A percentile compares a stretch with the other conserved stretches of the same genome.
Conservation (phyloP, 2,797 vertebrate genomes). For the Synaphobranchus kaupii region DNA sequence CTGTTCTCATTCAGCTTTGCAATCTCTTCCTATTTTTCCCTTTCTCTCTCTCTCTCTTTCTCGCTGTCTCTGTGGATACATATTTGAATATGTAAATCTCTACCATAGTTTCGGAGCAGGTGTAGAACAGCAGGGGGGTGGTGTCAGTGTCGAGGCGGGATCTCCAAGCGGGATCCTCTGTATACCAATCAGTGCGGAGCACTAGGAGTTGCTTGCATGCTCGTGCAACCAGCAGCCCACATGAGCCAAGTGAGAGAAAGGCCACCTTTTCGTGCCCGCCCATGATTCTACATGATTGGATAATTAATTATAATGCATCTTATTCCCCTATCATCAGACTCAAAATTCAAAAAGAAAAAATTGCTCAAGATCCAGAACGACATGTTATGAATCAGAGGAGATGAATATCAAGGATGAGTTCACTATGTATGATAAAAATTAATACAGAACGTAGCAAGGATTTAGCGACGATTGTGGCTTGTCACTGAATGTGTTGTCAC, state of each 20-base stretch:
- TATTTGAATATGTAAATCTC: slow-evolving; percentile 75
- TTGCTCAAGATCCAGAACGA: too few species aligned
- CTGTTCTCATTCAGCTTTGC: slow-evolving; percentile 22
- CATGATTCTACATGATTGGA: not conserved
- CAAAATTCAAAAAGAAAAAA: not conserved
- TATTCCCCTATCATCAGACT: not conserved
- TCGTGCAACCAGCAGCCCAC: not conserved
- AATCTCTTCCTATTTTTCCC: slow-evolving; percentile 28
- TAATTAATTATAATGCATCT: not conserved
- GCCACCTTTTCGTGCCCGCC: not conserved
- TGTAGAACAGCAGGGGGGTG: slow-evolving; percentile 73
- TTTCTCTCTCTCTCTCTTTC: slow-evolving; percentile 31
- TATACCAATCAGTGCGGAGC: slow-evolving; percentile 64
- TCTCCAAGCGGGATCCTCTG: slow-evolving; percentile 39
- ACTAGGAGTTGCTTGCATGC: slow-evolving; percentile 51
- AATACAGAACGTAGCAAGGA: too few species aligned
- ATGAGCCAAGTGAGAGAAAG: not conserved
- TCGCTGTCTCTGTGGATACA: slow-evolving; percentile 53
- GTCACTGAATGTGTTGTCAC: not conserved
- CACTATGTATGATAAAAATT: too few species aligned
- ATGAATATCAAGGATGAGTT: too few species aligned
- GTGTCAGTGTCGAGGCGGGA: slow-evolving; percentile 58
- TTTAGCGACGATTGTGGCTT: not conserved
- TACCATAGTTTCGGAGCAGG: slow-evolving; percentile 61
- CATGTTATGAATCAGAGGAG: too few species aligned